These are phyloP conservation scores for Benitochromis conjunctus DNA, from an alignment of 2,113 vertebrate genomes.

Conservation along the genomic window DNA sequence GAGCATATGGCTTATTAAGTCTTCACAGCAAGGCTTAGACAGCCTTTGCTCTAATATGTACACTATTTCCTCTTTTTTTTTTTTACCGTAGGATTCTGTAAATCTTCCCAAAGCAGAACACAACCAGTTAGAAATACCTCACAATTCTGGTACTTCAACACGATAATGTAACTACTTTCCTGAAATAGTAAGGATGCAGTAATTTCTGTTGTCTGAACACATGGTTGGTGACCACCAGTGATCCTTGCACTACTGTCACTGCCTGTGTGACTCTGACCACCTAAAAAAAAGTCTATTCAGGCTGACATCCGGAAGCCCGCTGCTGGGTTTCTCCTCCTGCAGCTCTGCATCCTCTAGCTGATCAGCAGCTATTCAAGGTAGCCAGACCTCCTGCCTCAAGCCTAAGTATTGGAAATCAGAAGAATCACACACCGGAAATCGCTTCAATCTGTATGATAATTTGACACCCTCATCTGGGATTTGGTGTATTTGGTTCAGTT, in stretches of 20 bases:
- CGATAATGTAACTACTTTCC: background rate
- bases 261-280: background rate
- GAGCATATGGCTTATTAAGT: background rate
- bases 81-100: background rate
- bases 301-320: background rate
- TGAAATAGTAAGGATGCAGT: background rate
- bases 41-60: background rate
- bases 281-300: constrained; percentile 10
- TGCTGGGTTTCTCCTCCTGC: constrained; percentile 4
- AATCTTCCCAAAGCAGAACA: background rate
- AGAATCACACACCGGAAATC: constrained; percentile 37
- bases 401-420: constrained; percentile 43
- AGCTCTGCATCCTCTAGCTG: constrained; percentile 6
- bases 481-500: constrained; percentile 4
- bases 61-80: background rate
- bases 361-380: constrained; percentile 43
- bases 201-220: constrained; percentile 49
- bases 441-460: constrained; percentile 57
- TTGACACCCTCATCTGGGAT: constrained; percentile 28
- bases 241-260: constrained; percentile 26
- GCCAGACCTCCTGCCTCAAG: constrained; percentile 25
- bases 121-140: background rate
- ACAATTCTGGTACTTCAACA: background rate
- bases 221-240: constrained; percentile 51
- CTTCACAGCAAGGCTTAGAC: background rate